Evolutionary conservation across 2,888 invertebrate genomes (phyloP).

Genomic region (Chelonus formosanus): DNA sequence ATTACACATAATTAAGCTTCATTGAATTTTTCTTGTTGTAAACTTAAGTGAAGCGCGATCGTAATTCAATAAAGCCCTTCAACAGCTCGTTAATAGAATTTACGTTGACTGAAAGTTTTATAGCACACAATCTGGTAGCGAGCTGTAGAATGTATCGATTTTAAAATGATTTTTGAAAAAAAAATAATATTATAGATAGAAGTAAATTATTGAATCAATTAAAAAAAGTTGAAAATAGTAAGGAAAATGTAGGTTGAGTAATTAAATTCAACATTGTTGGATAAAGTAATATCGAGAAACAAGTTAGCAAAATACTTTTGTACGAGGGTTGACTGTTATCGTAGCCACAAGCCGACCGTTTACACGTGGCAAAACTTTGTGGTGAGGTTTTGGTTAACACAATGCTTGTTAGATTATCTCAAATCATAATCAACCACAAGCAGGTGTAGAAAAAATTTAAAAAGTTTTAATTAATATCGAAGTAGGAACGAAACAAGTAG

Average conservation of each 20-base stretch:
- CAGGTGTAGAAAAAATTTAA: constrained; percentile 36
- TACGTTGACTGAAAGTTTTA: not conserved
- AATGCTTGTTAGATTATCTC: constrained; percentile 42
- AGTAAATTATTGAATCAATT: too few species aligned
- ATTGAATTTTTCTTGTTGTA: too few species aligned
- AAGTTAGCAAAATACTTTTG: not conserved
- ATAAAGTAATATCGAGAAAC: not conserved
- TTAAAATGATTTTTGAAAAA: too few species aligned
- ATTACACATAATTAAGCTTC: too few species aligned
- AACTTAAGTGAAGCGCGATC: constrained; percentile 33
- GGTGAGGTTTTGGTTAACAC: constrained; percentile 28
- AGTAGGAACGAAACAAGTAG: constrained; percentile 18
- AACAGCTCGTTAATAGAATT: constrained; percentile 48
- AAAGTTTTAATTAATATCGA: constrained; percentile 53
- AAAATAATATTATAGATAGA: too few species aligned
- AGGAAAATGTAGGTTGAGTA: too few species aligned
- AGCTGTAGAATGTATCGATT: too few species aligned
- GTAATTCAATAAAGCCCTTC: constrained; percentile 46
- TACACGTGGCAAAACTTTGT: constrained; percentile 9
- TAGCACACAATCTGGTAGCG: too few species aligned
- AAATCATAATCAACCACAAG: constrained; percentile 44
- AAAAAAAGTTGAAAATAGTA: too few species aligned
- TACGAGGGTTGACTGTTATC: constrained; percentile 4
- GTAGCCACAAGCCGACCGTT: constrained; percentile 5
- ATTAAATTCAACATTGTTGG: too few species aligned